phyloP scores from a whole-genome alignment of 2,797 vertebrate genomes.

The Dallia pectoralis region DNA sequence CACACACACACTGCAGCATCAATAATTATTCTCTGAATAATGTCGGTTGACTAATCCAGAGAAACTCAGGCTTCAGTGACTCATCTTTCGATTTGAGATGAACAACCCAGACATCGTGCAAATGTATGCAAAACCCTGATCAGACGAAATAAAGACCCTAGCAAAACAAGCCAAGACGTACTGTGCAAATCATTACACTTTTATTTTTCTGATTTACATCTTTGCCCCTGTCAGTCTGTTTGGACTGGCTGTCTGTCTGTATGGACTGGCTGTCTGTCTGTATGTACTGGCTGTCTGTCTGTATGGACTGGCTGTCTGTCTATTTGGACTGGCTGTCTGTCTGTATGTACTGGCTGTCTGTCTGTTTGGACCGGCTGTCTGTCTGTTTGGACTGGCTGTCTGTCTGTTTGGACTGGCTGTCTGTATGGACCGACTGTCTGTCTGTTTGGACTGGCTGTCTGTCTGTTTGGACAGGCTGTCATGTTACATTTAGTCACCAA shows the following conservation, averaged over 20 bases:
- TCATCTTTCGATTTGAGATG: not conserved
- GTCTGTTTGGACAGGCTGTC: slow-evolving; percentile 2
- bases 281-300: too few relatives aligned
- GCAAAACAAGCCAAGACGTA: not conserved
- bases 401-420: too few relatives aligned
- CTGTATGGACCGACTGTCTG: too few relatives aligned
- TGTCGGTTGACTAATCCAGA: not conserved
- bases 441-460: not conserved
- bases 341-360: not conserved
- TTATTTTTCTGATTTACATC: not conserved
- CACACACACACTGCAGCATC: not conserved
- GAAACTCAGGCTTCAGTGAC: not conserved
- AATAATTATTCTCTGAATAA: not conserved
- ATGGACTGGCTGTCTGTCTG: too few relatives aligned
- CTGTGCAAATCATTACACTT: not conserved
- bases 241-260: too few relatives aligned
- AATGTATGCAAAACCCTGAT: not conserved
- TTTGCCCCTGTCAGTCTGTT: not conserved
- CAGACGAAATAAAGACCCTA: not conserved
- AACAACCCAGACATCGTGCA: not conserved
- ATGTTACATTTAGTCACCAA: slow-evolving; percentile 5
- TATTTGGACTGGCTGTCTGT: too few relatives aligned
- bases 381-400: too few relatives aligned
- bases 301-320: too few relatives aligned
- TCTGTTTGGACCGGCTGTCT: slow-evolving; percentile 1